Base-by-base conservation (phyloP, 2,888 invertebrate genomes). In the Arrhopalites spinosus region DNA sequence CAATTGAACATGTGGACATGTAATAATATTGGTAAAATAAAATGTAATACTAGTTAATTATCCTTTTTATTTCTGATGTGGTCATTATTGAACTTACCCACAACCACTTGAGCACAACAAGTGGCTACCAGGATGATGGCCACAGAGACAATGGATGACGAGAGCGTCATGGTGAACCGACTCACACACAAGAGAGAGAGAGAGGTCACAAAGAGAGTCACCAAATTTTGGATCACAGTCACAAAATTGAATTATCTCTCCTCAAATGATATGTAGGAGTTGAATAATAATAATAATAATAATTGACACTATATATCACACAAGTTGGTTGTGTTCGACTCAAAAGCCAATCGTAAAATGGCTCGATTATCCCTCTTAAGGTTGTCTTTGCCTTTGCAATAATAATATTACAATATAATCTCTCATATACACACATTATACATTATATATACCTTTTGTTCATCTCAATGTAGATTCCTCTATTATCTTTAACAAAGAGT, bases 291-390 rank as follows among this genome's bases (percentile, higher is more conserved):
- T 2, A 36, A 36, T 36, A 36, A 36, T 36, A 36, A n/a, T 23
- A n/a, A 53, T 53, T 53, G 53, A 53, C 53, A 53, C 53, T 20
- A 23, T n/a, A 23, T 53, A 23, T 20, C 20, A 53, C n/a, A 36
- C n/a, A n/a, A n/a, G 13, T 3, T 23, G 11, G 61, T 43, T 61
- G 61, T 61, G 61, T 43, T 59, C 72, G 25, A 61, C 45, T 72
- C 72, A 72, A 25, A 72, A 72, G 72, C 61, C 36, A 59, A 61
- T 61, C 61, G 72, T 72, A 59, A 72, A 72, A 72, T 72, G 72
- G 61, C 43, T 72, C 27, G 61, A 72, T 61, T 61, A 59, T 43
- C 43, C 45, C 61, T 59, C 23, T 59, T 72, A 72, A 72, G 72
- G 63, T 61, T 72, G 43, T 23, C 30, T 72, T 36, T 59, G 72